Percentiles rank a stretch among this genome's conserved stretches.
Evolutionary conservation across 2,797 vertebrate genomes (phyloP).

Genomic region (Allobates femoralis): DNA sequence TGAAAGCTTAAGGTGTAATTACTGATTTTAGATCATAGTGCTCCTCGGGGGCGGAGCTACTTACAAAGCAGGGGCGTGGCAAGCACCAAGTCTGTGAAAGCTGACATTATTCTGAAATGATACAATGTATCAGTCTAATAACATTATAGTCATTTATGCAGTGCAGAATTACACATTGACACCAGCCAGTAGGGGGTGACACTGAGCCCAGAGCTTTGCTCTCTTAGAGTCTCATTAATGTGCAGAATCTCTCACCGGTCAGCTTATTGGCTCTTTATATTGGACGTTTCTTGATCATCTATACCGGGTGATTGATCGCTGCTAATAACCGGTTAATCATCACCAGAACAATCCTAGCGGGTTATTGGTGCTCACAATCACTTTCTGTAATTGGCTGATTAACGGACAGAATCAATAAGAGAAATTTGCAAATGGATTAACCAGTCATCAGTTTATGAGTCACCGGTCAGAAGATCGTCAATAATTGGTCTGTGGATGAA

Average conservation of each 20-base stretch:
- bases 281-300: background rate
- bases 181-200: background rate
- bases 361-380: background rate
- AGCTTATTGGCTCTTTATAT: too few relatives aligned
- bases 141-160: background rate
- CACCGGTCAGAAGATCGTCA: background rate
- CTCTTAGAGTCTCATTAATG: too few relatives aligned
- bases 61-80: background rate
- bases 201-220: too few relatives aligned
- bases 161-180: background rate
- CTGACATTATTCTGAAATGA: too few relatives aligned
- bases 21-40: background rate
- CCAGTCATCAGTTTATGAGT: background rate
- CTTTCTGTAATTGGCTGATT: constrained; percentile 4
- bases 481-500: background rate
- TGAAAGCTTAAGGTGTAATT: background rate
- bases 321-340: background rate
- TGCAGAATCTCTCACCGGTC: too few relatives aligned
- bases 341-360: background rate
- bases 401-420: background rate
- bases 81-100: background rate
- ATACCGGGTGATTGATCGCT: background rate
- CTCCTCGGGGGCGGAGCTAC: too few relatives aligned
- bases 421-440: background rate
- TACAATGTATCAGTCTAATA: too few relatives aligned